Percentiles rank a stretch among this genome's conserved stretches.
Evolutionary conservation across 1,140 invertebrate species (phyloP).

Genomic region (Lasioglossum baleicum): DNA sequence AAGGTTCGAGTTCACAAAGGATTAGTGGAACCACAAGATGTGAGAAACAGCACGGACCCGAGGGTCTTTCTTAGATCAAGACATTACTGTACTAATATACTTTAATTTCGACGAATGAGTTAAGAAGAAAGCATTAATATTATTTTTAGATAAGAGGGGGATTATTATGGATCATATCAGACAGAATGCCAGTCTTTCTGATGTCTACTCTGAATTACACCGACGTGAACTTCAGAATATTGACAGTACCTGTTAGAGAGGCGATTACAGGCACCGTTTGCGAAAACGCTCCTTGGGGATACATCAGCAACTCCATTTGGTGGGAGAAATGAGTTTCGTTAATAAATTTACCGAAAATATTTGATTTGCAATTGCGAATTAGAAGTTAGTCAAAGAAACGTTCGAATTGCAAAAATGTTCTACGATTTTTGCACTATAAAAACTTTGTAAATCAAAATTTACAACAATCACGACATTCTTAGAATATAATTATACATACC

Average conservation of each 20-base stretch:
- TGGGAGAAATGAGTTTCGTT: slow-evolving; percentile 48
- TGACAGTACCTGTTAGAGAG: slow-evolving; percentile 83
- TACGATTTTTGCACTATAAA: no score
- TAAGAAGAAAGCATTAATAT: background rate
- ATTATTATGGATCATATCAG: slow-evolving; percentile 87
- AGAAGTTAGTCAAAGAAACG: no score
- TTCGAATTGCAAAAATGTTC: no score
- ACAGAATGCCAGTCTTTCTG: slow-evolving; percentile 89
- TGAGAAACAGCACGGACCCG: no score
- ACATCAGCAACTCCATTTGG: slow-evolving; percentile 65
- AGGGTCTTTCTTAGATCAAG: no score
- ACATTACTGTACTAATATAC: no score
- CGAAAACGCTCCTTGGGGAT: slow-evolving; percentile 76
- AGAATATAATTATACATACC: no score
- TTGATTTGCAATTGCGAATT: background rate
- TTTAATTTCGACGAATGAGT: background rate
- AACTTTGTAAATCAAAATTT: no score
- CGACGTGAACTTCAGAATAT: slow-evolving; percentile 89
- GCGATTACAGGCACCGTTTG: slow-evolving; percentile 87
- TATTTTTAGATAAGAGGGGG: slow-evolving; percentile 68
- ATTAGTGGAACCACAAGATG: no score
- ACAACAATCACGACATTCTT: no score
- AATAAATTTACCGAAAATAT: background rate
- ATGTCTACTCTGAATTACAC: slow-evolving; percentile 86
- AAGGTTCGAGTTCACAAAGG: no score